A percentile compares a stretch with the other conserved stretches of the same genome.
These are phyloP conservation scores for Chauna torquata DNA, from an alignment of 2,113 vertebrate genomes.

Conservation along the genomic window DNA sequence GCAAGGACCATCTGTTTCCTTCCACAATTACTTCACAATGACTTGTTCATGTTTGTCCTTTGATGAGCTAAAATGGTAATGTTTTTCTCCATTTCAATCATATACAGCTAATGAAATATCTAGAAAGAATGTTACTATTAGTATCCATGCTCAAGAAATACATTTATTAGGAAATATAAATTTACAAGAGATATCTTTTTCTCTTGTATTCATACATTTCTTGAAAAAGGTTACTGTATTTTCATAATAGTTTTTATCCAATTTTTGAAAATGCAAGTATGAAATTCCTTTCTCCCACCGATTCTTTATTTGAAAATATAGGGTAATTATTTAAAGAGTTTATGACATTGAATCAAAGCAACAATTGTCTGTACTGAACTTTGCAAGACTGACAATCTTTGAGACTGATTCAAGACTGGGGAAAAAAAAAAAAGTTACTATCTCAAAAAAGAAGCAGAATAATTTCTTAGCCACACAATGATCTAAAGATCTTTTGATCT, in stretches of 20 bases:
- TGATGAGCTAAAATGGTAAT: background rate
- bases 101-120: background rate
- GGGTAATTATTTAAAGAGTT: background rate
- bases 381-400: background rate
- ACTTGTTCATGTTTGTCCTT: background rate
- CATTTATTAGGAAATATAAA: background rate
- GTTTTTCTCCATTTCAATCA: background rate
- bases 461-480: background rate
- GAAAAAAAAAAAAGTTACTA: background rate
- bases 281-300: background rate
- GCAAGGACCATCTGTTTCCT: fast-evolving
- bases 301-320: background rate
- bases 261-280: background rate
- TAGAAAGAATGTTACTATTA: background rate
- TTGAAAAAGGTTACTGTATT: background rate
- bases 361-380: background rate
- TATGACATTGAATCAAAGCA: background rate
- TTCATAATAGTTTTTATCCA: background rate
- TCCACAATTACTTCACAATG: background rate
- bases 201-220: background rate
- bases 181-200: background rate
- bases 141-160: background rate
- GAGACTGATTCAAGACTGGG: background rate
- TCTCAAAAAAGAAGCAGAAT: background rate
- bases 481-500: background rate